These are phyloP conservation scores for Callitettix versicolor DNA, from an alignment of 1,140 invertebrate species.

Conservation along the genomic window DNA sequence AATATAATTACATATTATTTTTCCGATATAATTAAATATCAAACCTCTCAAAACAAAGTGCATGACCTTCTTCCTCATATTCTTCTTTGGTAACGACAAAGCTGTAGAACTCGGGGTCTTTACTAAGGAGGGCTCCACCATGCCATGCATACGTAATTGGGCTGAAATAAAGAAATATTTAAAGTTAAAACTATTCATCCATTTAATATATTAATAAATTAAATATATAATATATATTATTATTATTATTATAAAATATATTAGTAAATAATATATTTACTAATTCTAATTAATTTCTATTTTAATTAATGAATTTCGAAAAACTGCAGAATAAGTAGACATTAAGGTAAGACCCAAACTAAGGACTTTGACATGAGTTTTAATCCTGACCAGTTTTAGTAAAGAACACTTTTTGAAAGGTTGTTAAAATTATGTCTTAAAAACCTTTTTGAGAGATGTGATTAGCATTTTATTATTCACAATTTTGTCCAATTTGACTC, in stretches of 20 bases:
- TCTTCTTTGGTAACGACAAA: slow-evolving; percentile 69
- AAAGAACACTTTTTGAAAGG: no score
- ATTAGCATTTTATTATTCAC: no score
- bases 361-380: no score
- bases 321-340: no score
- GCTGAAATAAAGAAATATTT: slow-evolving; percentile 39
- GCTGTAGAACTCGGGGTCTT: slow-evolving; percentile 59
- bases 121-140: slow-evolving; percentile 66
- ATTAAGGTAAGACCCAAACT: no score
- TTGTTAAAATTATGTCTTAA: no score
- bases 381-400: no score
- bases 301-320: no score
- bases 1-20: no score
- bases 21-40: slow-evolving; percentile 35
- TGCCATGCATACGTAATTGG: slow-evolving; percentile 80
- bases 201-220: slow-evolving; percentile 11
- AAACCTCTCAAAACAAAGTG: slow-evolving; percentile 55
- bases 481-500: no score
- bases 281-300: no score
- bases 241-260: background rate
- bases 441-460: no score
- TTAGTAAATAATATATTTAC: background rate
- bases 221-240: slow-evolving; percentile 12
- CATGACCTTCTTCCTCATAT: slow-evolving; percentile 77
- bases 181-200: background rate